Conservation (phyloP, 2,113 vertebrate genomes). For the Rhinoderma darwinii region DNA sequence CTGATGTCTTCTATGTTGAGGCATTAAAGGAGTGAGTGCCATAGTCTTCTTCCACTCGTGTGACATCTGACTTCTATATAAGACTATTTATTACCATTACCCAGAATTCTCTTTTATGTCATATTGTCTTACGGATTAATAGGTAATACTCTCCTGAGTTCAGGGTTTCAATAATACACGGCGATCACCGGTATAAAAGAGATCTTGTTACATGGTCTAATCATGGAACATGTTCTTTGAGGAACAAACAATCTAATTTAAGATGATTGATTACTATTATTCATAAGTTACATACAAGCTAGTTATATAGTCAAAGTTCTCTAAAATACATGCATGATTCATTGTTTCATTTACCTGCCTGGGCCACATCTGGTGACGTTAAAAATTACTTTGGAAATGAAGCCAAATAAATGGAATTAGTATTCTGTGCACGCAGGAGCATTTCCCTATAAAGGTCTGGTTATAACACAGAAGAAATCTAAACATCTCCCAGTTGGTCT, state of each 20-base stretch:
- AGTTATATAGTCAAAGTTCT: background rate
- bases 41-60: background rate
- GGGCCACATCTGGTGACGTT: background rate
- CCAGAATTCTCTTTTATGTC: background rate
- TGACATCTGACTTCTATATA: background rate
- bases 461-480: conserved; percentile 24
- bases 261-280: background rate
- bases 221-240: background rate
- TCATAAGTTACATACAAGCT: background rate
- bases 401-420: background rate
- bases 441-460: conserved; percentile 19
- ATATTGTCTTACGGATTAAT: background rate
- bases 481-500: conserved; percentile 38
- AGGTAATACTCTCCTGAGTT: background rate
- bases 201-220: background rate
- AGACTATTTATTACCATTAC: background rate
- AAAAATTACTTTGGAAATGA: background rate
- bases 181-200: background rate
- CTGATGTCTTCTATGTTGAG: too few species aligned
- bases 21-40: too few species aligned
- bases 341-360: background rate
- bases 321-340: background rate
- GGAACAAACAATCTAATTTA: background rate
- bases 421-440: conserved; percentile 18
- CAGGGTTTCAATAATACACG: background rate